phyloP scores from a whole-genome alignment of 37 sponge, comb jelly and placozoan species.

The Lycopodina hypogea region DNA sequence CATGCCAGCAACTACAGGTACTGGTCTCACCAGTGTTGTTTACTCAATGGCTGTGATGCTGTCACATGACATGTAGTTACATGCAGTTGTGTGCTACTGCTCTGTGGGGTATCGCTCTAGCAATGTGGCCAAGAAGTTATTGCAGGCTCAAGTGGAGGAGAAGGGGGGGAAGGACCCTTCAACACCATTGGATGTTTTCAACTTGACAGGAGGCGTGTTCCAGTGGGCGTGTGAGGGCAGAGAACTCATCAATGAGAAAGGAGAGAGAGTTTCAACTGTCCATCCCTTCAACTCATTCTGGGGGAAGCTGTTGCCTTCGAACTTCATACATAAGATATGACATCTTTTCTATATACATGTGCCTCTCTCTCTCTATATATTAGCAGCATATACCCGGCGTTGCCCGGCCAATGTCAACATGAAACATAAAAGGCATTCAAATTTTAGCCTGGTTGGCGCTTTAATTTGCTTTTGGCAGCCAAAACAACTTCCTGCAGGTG shows the following conservation, averaged over 20 bases:
- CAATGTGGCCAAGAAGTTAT: constrained; percentile 41
- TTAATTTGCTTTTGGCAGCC: too few relatives aligned
- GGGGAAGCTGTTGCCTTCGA: constrained; percentile 61
- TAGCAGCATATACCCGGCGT: too few relatives aligned
- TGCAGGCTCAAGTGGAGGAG: neutral
- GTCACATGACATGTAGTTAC: neutral
- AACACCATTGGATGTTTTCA: constrained; percentile 36
- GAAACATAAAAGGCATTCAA: too few relatives aligned
- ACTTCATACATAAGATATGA: constrained; percentile 36
- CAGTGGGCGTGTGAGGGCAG: constrained; percentile 76
- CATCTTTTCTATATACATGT: neutral
- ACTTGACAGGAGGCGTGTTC: constrained; percentile 84
- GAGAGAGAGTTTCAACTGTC: constrained; percentile 21
- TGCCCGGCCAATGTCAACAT: too few relatives aligned
- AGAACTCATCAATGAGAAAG: constrained; percentile 34
- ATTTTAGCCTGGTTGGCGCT: too few relatives aligned
- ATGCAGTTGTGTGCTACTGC: constrained; percentile 82
- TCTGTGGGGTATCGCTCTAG: constrained; percentile 82
- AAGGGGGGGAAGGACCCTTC: neutral
- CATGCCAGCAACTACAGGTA: constrained; percentile 9
- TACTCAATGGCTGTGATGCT: neutral
- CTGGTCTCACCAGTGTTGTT: neutral
- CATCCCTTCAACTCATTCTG: constrained; percentile 79
- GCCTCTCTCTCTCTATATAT: too few relatives aligned
- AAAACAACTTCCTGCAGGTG: too few relatives aligned